A percentile compares a stretch with the other conserved stretches of the same genome.
These are phyloP conservation scores for Synanthedon formicaeformis DNA, from an alignment of 2,888 invertebrate species.

Conservation along the genomic window DNA sequence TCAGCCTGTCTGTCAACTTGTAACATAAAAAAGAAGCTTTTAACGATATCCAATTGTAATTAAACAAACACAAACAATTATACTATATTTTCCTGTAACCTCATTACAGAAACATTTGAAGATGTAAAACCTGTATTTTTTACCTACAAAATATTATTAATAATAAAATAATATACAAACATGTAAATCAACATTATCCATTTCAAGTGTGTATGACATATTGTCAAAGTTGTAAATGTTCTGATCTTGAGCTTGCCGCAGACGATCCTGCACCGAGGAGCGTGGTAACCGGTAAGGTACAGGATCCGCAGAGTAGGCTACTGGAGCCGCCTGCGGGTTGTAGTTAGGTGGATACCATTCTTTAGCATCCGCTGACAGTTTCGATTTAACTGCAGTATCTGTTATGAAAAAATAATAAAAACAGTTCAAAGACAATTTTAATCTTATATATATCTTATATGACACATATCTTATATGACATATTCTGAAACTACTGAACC, in stretches of 20 bases:
- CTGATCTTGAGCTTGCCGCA: constrained; percentile 59
- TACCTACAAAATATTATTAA: too few relatives aligned
- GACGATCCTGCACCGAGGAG: constrained; percentile 57
- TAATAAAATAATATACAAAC: constrained; percentile 18
- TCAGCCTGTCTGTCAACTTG: too few relatives aligned
- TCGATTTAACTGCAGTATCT: constrained; percentile 47
- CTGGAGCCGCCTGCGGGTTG: constrained; percentile 36
- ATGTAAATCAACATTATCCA: constrained; percentile 52
- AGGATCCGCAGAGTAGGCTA: constrained; percentile 35
- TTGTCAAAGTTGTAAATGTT: constrained; percentile 52
- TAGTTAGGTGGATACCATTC: constrained; percentile 73
- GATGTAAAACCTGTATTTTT: too few relatives aligned
- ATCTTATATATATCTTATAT: too few relatives aligned
- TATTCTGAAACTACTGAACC: too few relatives aligned
- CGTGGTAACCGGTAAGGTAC: constrained; percentile 42
- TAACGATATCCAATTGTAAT: too few relatives aligned
- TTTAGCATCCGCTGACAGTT: constrained; percentile 69
- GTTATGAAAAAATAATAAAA: not conserved
- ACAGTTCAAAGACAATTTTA: not conserved
- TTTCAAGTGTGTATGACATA: constrained; percentile 53
- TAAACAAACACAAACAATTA: too few relatives aligned
- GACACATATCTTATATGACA: too few relatives aligned
- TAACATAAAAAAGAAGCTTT: too few relatives aligned
- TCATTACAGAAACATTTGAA: too few relatives aligned
- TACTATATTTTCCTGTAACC: too few relatives aligned